Percentiles rank a stretch among this genome's conserved stretches.
Conservation (phyloP, 2,888 invertebrate species). For the Mimumesa dahlbomi region DNA sequence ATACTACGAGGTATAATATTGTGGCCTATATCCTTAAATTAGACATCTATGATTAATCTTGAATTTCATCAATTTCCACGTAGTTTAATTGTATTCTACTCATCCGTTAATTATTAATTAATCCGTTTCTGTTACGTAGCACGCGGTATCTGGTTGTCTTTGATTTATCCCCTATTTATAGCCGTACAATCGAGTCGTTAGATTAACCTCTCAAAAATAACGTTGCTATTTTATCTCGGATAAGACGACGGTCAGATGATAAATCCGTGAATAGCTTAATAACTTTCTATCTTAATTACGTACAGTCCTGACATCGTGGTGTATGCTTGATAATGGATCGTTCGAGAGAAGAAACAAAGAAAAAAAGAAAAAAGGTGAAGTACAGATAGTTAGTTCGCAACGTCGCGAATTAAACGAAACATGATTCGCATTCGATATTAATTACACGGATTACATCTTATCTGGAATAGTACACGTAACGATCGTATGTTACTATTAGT, state of each 20-base stretch:
- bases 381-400: too few species aligned
- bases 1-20: too few species aligned
- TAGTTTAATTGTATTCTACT: neutral
- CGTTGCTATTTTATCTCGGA: slow-evolving; percentile 47
- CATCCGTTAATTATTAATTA: neutral
- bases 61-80: too few species aligned
- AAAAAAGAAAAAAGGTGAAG: too few species aligned
- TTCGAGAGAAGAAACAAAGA: neutral
- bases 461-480: neutral
- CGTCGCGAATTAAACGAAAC: neutral
- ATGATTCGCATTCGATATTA: neutral
- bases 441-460: too few species aligned
- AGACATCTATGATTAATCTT: too few species aligned
- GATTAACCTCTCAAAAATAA: slow-evolving; percentile 72
- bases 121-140: neutral
- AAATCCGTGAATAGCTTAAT: slow-evolving; percentile 37
- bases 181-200: slow-evolving; percentile 70
- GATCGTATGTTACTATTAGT: neutral
- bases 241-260: slow-evolving; percentile 38
- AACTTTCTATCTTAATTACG: slow-evolving; percentile 7
- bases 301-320: too few species aligned
- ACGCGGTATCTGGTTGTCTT: slow-evolving; percentile 3
- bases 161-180: slow-evolving; percentile 66
- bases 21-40: too few species aligned
- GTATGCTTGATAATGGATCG: neutral